Conservation (phyloP, 1,140 invertebrate species). For the Atta colombica region DNA sequence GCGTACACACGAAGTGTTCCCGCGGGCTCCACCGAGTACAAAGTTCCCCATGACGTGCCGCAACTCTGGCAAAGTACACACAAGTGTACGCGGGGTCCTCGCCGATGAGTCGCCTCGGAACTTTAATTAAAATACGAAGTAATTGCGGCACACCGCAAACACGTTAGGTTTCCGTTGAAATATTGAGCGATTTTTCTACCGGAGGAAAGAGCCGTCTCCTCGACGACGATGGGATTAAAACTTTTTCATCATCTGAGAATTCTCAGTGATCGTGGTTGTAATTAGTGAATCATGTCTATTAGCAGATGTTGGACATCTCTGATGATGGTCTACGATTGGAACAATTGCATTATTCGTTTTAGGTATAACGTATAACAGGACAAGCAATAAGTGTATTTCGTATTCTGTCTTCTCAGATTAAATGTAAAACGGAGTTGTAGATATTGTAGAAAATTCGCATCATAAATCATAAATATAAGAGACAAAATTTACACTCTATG, state of each 20-base stretch:
- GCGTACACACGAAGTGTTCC: constrained; percentile 26
- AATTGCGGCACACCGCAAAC: constrained; percentile 49
- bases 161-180: constrained; percentile 24
- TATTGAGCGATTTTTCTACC: constrained; percentile 30
- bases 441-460: not conserved
- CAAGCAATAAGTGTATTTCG: not conserved
- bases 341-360: constrained; percentile 14
- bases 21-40: constrained; percentile 17
- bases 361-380: not conserved
- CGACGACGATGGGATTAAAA: constrained; percentile 8
- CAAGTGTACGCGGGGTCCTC: constrained; percentile 7
- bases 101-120: constrained; percentile 44
- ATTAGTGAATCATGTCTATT: constrained; percentile 24
- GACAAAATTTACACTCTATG: not conserved
- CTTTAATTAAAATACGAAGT: constrained; percentile 65
- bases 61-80: constrained; percentile 54
- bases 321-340: not conserved
- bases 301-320: not conserved
- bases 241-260: not conserved
- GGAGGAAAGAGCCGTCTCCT: constrained; percentile 1
- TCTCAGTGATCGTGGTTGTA: constrained; percentile 3
- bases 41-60: constrained; percentile 55
- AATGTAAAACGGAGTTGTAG: not conserved
- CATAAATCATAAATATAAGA: not conserved
- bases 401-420: not conserved